A percentile compares a stretch with the other conserved stretches of the same genome.
phyloP scores from a whole-genome alignment of 2,888 invertebrate species.

The Incurvaria masculella region DNA sequence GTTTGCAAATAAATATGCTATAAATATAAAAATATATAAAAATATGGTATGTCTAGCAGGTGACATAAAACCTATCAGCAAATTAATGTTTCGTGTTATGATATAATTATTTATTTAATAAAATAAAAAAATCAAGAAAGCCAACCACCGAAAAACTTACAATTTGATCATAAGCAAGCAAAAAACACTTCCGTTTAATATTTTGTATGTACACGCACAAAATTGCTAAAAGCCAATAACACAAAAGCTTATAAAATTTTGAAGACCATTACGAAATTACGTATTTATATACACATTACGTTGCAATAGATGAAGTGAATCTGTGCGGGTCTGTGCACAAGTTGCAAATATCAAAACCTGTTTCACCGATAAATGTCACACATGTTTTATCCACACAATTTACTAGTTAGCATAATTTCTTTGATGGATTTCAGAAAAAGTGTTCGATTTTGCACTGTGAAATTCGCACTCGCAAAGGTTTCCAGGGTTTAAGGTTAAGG shows the following conservation, averaged over 20 bases:
- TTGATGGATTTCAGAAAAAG: not conserved
- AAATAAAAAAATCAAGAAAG: slow-evolving; percentile 11
- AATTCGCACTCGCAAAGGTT: slow-evolving; percentile 20
- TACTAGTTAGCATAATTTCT: not conserved
- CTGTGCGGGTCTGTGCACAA: slow-evolving; percentile 46
- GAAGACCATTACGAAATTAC: slow-evolving; percentile 32
- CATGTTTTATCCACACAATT: not conserved
- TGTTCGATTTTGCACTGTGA: not conserved
- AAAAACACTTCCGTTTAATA: not conserved
- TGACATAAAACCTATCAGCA: not conserved
- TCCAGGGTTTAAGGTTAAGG: slow-evolving; percentile 45
- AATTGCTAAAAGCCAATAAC: slow-evolving; percentile 7
- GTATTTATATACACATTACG: slow-evolving; percentile 43
- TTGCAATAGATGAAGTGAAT: slow-evolving; percentile 42
- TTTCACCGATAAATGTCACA: slow-evolving; percentile 28
- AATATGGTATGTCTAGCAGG: not conserved
- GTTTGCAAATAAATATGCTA: not conserved
- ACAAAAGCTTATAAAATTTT: not conserved
- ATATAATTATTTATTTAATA: slow-evolving; percentile 3
- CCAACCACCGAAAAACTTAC: slow-evolving; percentile 12
- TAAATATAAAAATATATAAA: not conserved
- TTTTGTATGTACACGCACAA: not conserved
- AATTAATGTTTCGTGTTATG: not conserved
- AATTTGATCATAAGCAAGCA: slow-evolving; percentile 19
- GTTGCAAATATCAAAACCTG: slow-evolving; percentile 45